These are phyloP conservation scores for Silurus glanis DNA, from an alignment of 2,113 vertebrate genomes.

Conservation along the genomic window DNA sequence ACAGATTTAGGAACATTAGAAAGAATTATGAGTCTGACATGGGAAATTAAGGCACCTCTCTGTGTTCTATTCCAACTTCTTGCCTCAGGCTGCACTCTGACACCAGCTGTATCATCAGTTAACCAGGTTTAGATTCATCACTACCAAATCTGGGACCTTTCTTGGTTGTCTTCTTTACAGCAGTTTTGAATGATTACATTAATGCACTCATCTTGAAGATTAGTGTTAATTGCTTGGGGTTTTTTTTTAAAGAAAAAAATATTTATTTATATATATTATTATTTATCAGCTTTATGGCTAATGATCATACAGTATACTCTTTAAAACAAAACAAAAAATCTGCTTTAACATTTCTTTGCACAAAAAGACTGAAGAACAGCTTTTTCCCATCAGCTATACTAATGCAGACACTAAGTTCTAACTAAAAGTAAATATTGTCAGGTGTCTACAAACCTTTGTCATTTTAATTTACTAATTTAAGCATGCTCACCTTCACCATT, in stretches of 20 bases:
- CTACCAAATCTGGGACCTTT: conserved; percentile 3
- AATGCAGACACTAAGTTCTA: too few species aligned
- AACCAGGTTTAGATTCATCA: conserved; percentile 12
- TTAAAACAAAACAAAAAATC: too few species aligned
- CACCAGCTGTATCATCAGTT: conserved; percentile 21
- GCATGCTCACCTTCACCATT: too few species aligned
- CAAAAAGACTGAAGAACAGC: too few species aligned
- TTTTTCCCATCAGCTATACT: too few species aligned
- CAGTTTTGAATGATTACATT: background rate
- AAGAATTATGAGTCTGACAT: conserved; percentile 2
- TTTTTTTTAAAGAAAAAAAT: too few species aligned
- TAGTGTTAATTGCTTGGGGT: too few species aligned
- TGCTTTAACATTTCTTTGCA: too few species aligned
- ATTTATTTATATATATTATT: background rate
- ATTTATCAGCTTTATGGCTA: background rate
- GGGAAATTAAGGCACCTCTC: conserved; percentile 32
- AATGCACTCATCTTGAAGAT: background rate
- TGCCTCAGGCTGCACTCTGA: conserved; percentile 33
- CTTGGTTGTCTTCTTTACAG: background rate
- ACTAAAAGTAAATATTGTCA: too few species aligned
- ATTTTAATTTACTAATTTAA: too few species aligned
- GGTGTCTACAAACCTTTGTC: too few species aligned
- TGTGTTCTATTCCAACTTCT: conserved; percentile 28
- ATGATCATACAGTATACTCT: too few species aligned
- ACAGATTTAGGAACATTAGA: background rate